Percentiles rank a stretch among this genome's conserved stretches.
These are phyloP conservation scores for Drosophila percnosoma DNA, from an alignment of 2,888 invertebrate species.

Conservation along the genomic window DNA sequence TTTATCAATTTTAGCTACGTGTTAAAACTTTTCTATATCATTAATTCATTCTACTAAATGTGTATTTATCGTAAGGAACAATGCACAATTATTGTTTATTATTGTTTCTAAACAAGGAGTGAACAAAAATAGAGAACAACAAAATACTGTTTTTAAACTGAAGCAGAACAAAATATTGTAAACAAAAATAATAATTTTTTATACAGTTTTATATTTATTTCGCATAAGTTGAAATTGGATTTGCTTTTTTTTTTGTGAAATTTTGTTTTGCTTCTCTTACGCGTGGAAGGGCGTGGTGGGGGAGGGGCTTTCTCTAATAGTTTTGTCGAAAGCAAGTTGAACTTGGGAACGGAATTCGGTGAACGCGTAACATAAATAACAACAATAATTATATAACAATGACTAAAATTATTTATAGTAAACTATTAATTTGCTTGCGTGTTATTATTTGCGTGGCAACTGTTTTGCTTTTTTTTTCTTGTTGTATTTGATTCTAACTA, in stretches of 20 bases:
- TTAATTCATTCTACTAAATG: conserved; percentile 40
- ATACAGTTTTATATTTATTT: conserved; percentile 29
- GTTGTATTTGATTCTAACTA: conserved; percentile 31
- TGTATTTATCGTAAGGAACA: conserved; percentile 41
- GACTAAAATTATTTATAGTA: conserved; percentile 76
- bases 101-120: conserved; percentile 45
- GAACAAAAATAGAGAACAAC: conserved; percentile 40
- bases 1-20: conserved; percentile 59
- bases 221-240: conserved; percentile 9
- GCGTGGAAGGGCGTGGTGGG: conserved; percentile 16
- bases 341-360: conserved; percentile 61
- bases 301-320: not conserved
- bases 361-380: conserved; percentile 77
- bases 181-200: conserved; percentile 26
- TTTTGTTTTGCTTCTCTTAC: conserved; percentile 51
- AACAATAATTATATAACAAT: conserved; percentile 81
- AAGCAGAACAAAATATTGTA: conserved; percentile 43
- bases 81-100: conserved; percentile 53
- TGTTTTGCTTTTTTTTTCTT: conserved; percentile 40
- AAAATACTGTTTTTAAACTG: conserved; percentile 70
- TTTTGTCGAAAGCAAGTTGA: conserved; percentile 52
- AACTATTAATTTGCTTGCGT: conserved; percentile 58
- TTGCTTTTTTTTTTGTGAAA: conserved; percentile 2
- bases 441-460: conserved; percentile 42
- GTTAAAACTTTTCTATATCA: conserved; percentile 46